Conservation (phyloP, 2,797 vertebrate species). For the Centropyge bicolor region DNA sequence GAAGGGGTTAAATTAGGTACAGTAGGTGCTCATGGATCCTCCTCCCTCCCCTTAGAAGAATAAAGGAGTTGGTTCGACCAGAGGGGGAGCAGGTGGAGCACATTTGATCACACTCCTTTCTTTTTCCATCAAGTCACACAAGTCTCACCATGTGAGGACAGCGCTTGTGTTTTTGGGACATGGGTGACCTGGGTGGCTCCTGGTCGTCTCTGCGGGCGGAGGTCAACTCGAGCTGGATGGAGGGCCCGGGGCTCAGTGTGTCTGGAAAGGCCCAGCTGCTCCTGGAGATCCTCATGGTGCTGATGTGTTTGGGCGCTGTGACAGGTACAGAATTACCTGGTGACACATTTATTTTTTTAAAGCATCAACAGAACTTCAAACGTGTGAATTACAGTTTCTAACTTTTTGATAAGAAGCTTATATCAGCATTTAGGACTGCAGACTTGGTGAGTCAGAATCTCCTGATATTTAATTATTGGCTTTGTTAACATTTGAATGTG, state of each 20-base stretch:
- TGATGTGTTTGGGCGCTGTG: conserved; percentile 86
- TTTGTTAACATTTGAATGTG: not conserved
- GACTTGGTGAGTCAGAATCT: not conserved
- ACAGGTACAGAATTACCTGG: conserved; percentile 70
- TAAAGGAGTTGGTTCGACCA: conserved; percentile 40
- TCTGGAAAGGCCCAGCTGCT: conserved; percentile 67
- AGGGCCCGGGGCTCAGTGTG: not conserved
- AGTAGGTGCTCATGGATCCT: conserved; percentile 11
- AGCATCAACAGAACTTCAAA: not conserved
- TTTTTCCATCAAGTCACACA: not conserved
- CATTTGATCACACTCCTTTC: conserved; percentile 4
- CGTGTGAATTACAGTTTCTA: not conserved
- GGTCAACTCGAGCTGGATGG: conserved; percentile 62
- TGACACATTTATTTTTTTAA: not conserved
- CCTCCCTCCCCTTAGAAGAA: conserved; percentile 19
- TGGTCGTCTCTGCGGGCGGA: conserved; percentile 42
- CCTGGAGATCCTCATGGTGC: conserved; percentile 84
- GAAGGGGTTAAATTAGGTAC: conserved; percentile 54
- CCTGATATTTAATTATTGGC: not conserved
- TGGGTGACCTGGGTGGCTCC: conserved; percentile 64
- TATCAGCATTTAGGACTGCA: not conserved
- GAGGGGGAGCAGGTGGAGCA: conserved; percentile 25
- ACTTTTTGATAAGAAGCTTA: not conserved
- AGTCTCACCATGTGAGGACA: conserved; percentile 34
- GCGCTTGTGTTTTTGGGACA: conserved; percentile 35